phyloP scores from a whole-genome alignment of 2,888 invertebrate species.

The Nomada fucata region DNA sequence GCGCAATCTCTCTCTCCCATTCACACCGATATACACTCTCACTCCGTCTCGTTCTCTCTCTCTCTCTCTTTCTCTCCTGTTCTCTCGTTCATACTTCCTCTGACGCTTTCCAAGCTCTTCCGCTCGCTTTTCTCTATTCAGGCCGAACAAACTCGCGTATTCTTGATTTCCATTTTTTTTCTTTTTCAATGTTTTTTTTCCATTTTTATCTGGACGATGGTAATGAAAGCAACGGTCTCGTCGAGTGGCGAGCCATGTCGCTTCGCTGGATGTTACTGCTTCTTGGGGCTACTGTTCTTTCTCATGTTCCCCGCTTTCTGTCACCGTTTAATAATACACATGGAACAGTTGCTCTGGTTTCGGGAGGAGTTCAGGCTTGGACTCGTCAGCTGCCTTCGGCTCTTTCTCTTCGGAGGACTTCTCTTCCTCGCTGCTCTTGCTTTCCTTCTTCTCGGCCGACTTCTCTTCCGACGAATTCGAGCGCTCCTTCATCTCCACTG shows the following conservation, averaged over 20 bases:
- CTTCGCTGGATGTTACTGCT: slow-evolving; percentile 62
- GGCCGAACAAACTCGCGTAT: slow-evolving; percentile 62
- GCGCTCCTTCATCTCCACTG: slow-evolving; percentile 77
- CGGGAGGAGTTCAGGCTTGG: slow-evolving; percentile 68
- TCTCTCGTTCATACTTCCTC: slow-evolving; percentile 44
- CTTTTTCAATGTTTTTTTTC: background rate
- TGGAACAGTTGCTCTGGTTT: slow-evolving; percentile 60
- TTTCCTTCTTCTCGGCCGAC: slow-evolving; percentile 65
- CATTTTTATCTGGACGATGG: slow-evolving; percentile 20
- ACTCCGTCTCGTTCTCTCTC: slow-evolving; percentile 58
- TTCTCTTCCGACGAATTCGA: slow-evolving; percentile 47
- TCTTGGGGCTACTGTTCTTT: slow-evolving; percentile 62
- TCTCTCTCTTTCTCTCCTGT: slow-evolving; percentile 50
- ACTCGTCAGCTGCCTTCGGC: slow-evolving; percentile 53
- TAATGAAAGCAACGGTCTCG: slow-evolving; percentile 44
- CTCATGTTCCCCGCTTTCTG: slow-evolving; percentile 55
- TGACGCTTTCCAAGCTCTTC: slow-evolving; percentile 56
- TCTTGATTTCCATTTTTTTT: slow-evolving; percentile 3
- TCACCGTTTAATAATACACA: slow-evolving; percentile 20
- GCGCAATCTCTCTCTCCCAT: slow-evolving; percentile 54
- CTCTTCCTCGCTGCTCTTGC: slow-evolving; percentile 67
- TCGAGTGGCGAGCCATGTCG: slow-evolving; percentile 71
- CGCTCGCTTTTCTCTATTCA: slow-evolving; percentile 61
- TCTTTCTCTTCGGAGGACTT: slow-evolving; percentile 68
- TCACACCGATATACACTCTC: slow-evolving; percentile 59